These are phyloP conservation scores for Drosophila pruinosa DNA, from an alignment of 1,140 invertebrate species.

Conservation along the genomic window DNA sequence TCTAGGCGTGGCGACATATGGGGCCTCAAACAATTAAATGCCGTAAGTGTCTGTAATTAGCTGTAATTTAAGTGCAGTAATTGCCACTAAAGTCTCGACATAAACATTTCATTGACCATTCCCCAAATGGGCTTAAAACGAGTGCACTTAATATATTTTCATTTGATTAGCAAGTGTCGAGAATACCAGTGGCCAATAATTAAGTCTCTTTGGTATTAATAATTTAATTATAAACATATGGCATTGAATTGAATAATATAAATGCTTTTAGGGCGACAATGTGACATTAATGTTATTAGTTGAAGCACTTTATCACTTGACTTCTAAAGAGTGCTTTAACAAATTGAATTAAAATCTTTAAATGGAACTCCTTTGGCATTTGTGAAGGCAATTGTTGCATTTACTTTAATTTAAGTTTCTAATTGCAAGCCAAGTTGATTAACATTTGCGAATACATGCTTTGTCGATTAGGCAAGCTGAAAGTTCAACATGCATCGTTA, in stretches of 20 bases:
- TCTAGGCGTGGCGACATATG: slow-evolving; percentile 44
- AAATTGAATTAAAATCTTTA: no score
- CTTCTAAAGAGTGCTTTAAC: no score
- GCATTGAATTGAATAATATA: background rate
- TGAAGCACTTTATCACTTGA: no score
- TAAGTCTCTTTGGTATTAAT: no score
- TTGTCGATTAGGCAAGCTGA: slow-evolving; percentile 11
- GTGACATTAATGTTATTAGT: no score
- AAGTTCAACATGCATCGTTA: slow-evolving; percentile 23
- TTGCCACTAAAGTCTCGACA: slow-evolving; percentile 48
- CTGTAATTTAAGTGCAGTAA: slow-evolving; percentile 54
- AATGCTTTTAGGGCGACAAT: background rate
- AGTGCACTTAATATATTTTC: slow-evolving; percentile 43
- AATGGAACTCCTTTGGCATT: no score
- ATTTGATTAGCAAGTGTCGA: slow-evolving; percentile 39
- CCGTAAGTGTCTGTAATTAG: slow-evolving; percentile 55
- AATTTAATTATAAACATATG: slow-evolving; percentile 36
- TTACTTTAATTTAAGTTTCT: background rate
- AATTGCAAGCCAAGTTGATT: background rate
- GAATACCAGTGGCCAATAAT: slow-evolving; percentile 20
- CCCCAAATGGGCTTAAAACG: slow-evolving; percentile 37
- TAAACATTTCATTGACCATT: slow-evolving; percentile 62
- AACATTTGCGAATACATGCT: background rate
- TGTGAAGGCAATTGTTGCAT: no score
- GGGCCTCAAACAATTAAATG: slow-evolving; percentile 62